A percentile compares a stretch with the other conserved stretches of the same genome.
Conservation (phyloP, 1,140 invertebrate genomes). For the Eufriesea mexicana region DNA sequence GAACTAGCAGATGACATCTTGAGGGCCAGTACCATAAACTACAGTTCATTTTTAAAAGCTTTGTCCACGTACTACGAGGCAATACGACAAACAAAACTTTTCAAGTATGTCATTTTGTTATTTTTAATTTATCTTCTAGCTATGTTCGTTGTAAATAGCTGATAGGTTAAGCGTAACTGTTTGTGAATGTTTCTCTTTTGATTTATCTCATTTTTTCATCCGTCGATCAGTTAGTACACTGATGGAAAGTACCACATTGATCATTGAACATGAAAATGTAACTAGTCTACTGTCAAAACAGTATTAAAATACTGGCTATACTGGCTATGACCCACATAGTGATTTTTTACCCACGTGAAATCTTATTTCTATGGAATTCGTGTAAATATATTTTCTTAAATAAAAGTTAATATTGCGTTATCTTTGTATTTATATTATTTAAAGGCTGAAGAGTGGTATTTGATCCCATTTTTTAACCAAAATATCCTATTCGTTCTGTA, state of each 20-base stretch:
- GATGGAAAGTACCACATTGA: background rate
- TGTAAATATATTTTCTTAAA: background rate
- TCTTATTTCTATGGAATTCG: background rate
- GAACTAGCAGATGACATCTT: constrained; percentile 62
- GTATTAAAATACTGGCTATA: background rate
- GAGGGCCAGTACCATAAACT: constrained; percentile 63
- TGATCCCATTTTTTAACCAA: background rate
- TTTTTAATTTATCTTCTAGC: background rate
- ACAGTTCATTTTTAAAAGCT: constrained; percentile 61
- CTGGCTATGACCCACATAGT: background rate
- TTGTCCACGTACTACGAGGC: constrained; percentile 56
- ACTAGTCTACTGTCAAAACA: background rate
- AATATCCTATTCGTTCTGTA: background rate
- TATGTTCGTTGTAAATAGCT: no score
- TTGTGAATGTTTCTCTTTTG: background rate
- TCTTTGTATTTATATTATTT: background rate
- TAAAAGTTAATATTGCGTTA: background rate
- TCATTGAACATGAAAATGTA: background rate
- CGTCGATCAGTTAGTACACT: background rate
- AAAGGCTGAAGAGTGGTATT: background rate
- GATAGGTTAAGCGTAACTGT: background rate
- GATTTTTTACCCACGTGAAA: background rate
- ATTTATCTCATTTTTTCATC: background rate
- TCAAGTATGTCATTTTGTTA: constrained; percentile 69
- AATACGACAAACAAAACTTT: constrained; percentile 66